Base-by-base conservation (phyloP, 2,888 invertebrate genomes). In the Sphaeridia pumilis region DNA sequence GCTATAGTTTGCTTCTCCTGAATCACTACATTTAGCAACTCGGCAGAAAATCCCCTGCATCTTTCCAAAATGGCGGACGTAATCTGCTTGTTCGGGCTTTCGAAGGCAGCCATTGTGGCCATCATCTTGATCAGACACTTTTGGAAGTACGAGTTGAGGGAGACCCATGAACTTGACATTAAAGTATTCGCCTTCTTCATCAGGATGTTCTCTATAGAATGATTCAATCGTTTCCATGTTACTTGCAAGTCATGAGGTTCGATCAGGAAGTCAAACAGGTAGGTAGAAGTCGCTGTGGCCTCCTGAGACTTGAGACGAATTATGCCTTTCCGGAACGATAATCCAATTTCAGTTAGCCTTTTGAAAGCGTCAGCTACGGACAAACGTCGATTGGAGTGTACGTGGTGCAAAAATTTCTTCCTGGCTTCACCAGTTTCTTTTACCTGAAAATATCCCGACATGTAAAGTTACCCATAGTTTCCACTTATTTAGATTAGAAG, bases 361-460 rank as follows among this genome's bases (percentile, higher is more conserved):
- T 86, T 87, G 70, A 93, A 94, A 42, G 94, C 74, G 70, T 92
- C 89, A 0, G 87, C 79, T 1, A 95, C 71, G 0, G 84, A 82
- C 71, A 87, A 83, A 27, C 86, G 81, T 69, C 92, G 93, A 66
- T 86, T 84, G 66, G 86, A 84, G 3, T 89, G 75, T 47, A 88
- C 82, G 68, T 80, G 67, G 56, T 70, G 70, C 1, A 71, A 69
- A 54, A 86, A 79, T 57, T 80, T 82, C 69, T 87, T 87, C 56
- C 71, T 69, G 50, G 70, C 70, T 17, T 72, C 70, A 2, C 55
- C 55, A 35, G 49, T 54, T n/a, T 74, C 69, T 43, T 73, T 67
- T 58, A 46, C 41, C 41, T 44, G 27, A 3, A 43, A 43, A 20
- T 41, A 27, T 36, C 4, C 12, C 21, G 3, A n/a, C 12, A 7